phyloP scores from a whole-genome alignment of 2,797 vertebrate species.

The Thalassophryne amazonica region DNA sequence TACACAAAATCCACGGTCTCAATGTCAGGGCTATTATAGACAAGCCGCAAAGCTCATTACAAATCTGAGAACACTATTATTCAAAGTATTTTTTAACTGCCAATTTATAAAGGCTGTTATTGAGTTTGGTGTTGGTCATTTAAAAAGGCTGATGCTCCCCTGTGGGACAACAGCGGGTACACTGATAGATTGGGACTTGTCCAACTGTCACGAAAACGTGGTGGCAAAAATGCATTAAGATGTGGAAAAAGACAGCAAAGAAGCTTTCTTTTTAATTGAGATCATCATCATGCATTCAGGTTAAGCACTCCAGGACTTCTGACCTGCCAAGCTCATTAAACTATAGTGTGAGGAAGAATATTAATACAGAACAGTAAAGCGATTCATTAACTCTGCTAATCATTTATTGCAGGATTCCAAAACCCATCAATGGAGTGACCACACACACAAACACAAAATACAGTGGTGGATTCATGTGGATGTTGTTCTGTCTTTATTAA shows the following conservation, averaged over 20 bases:
- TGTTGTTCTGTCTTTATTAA: conserved; percentile 34
- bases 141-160: conserved; percentile 17
- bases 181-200: conserved; percentile 16
- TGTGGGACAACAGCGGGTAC: conserved; percentile 7
- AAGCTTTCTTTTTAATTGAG: conserved; percentile 18
- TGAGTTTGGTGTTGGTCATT: conserved; percentile 19
- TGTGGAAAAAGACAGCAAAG: conserved; percentile 2
- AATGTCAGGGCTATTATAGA: conserved; percentile 16
- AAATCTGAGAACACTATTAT: conserved; percentile 18
- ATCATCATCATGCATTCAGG: conserved; percentile 33
- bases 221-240: not conserved
- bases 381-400: conserved; percentile 28
- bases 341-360: conserved; percentile 18
- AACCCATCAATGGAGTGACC: not conserved
- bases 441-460: conserved; percentile 2
- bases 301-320: conserved; percentile 32
- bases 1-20: conserved; percentile 21
- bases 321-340: conserved; percentile 44
- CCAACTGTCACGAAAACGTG: conserved; percentile 2
- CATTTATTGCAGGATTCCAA: conserved; percentile 31
- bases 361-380: conserved; percentile 16
- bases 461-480: conserved; percentile 19
- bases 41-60: not conserved
- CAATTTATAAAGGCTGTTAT: conserved; percentile 22
- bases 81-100: conserved; percentile 21